Base-by-base conservation (phyloP, 2,888 invertebrate genomes). In the Orthonychiurus folsomi region DNA sequence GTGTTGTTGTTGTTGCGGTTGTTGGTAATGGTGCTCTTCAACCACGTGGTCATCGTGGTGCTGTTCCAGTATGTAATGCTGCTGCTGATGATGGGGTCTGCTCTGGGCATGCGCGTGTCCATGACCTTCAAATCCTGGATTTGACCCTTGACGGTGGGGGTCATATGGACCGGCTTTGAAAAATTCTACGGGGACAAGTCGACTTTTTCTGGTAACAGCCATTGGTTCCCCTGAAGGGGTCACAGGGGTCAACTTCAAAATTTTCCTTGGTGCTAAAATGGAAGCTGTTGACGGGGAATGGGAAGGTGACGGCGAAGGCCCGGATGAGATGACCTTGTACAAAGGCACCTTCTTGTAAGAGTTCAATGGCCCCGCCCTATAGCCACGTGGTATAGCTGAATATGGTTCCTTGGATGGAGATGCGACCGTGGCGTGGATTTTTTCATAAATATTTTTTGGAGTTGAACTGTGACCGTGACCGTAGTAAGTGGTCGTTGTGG, bases 81-180 rank as follows among this genome's bases (percentile, higher is more conserved):
- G 52, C 3, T 5, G 21, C 20, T 52, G 21, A 48, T 48, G 48
- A 48, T 12, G 48, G n/a, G 48, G 48, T 15, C 48, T 48, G 48
- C 48, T 48, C n/a, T n/a, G n/a, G n/a, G n/a, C n/a, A n/a, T n/a
- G n/a, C n/a, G n/a, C n/a, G n/a, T n/a, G n/a, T n/a, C n/a, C n/a
- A n/a, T n/a, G 21, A n/a, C n/a, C n/a, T n/a, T n/a, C n/a, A n/a
- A n/a, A n/a, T n/a, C n/a, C n/a, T 23, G 37, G 53, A 37, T 24
- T 50, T 20, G 55, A 25, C n/a, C 25, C 28, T 47, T 57, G n/a
- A 20, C 25, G 50, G 9, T 53, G n/a, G 1, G 59, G 21, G 20
- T 57, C 21, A 9, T 60, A 61, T 3, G 68, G 68, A 1, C 68
- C 68, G 12, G 68, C 68, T 57, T 66, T 68, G 56, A 68, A 68